Evolutionary conservation across 1,140 invertebrate species (phyloP).

Genomic region (Diuraphis noxia): DNA sequence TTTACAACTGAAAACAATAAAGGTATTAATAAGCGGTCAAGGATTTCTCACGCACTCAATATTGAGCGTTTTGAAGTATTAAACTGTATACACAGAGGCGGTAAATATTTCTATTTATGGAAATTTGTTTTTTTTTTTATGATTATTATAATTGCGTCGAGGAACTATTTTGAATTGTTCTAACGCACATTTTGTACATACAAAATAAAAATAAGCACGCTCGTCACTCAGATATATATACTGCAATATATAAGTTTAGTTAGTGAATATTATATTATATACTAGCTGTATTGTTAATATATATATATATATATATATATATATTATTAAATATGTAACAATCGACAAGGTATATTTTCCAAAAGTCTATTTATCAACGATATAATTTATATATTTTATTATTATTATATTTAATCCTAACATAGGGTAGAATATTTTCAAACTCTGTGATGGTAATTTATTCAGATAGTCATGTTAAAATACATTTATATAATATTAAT

Average conservation of each 20-base stretch:
- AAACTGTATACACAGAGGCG: not conserved
- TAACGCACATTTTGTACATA: not conserved
- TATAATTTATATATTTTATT: too few species aligned
- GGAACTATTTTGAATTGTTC: slow-evolving; percentile 16
- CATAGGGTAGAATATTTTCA: not conserved
- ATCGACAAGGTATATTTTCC: not conserved
- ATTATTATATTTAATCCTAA: not conserved
- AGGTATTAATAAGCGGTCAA: slow-evolving; percentile 4
- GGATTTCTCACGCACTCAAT: slow-evolving; percentile 37
- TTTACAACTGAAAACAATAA: not conserved
- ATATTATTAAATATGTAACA: not conserved
- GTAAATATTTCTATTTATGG: not conserved
- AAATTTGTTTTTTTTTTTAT: not conserved
- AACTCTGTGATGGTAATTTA: not conserved
- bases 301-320: too few species aligned
- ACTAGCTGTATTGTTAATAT: too few species aligned
- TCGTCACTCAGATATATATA: not conserved
- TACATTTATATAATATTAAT: too few species aligned
- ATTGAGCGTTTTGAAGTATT: not conserved
- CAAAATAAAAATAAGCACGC: not conserved
- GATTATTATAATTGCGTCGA: not conserved
- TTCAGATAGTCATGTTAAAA: not conserved
- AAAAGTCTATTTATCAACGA: too few species aligned
- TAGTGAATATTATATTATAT: not conserved
- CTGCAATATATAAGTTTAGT: not conserved